Evolutionary conservation across 2,113 vertebrate species (phyloP).

Genomic region (Telmatochromis sp.): DNA sequence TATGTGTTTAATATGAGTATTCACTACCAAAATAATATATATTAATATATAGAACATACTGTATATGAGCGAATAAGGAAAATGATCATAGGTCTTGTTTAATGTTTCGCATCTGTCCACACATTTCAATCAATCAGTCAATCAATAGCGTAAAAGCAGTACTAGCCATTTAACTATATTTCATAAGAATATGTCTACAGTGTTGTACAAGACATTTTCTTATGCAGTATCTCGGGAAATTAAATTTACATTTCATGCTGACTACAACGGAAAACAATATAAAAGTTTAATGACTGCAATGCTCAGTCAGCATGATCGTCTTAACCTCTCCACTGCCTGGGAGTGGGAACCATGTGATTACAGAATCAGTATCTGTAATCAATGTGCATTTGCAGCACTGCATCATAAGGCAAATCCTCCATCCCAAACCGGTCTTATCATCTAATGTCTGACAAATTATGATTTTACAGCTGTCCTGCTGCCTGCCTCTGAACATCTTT

Average conservation of each 20-base stretch:
- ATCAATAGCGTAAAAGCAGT: fast-evolving
- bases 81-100: background rate
- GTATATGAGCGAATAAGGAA: background rate
- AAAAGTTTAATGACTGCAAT: background rate
- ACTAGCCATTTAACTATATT: background rate
- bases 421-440: background rate
- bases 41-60: background rate
- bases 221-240: background rate
- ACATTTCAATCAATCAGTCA: background rate
- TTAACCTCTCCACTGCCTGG: background rate
- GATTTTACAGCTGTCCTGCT: background rate
- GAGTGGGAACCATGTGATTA: background rate
- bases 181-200: background rate
- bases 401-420: background rate
- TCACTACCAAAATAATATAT: background rate
- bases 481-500: background rate
- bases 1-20: background rate
- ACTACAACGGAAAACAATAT: background rate
- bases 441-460: background rate
- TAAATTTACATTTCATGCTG: background rate
- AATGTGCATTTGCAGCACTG: background rate
- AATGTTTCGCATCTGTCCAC: background rate
- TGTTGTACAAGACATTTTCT: background rate
- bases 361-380: constrained; percentile 16
- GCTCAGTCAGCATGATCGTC: background rate